Evolutionary conservation across 2,113 vertebrate species (phyloP).

Genomic region (Sceloporus tristichus): DNA sequence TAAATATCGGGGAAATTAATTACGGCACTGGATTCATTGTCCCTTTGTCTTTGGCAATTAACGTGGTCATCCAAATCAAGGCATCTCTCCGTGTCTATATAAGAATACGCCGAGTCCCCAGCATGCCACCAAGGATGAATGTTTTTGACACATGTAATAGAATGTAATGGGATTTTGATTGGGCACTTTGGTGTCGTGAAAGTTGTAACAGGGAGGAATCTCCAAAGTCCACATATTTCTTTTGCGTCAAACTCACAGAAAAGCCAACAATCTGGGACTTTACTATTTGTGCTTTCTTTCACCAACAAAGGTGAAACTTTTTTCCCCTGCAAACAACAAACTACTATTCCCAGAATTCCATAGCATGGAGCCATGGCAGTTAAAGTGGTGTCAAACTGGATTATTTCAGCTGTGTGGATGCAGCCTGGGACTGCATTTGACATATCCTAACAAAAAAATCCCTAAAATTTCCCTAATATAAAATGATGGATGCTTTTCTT

Average conservation of each 20-base stretch:
- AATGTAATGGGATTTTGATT: not conserved
- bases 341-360: no score
- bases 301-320: no score
- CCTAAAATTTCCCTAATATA: no score
- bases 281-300: no score
- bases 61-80: constrained; percentile 67
- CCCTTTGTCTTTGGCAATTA: constrained; percentile 71
- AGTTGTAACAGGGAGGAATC: not conserved
- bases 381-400: no score
- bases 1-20: constrained; percentile 79
- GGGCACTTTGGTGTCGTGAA: not conserved
- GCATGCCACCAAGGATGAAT: not conserved
- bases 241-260: not conserved
- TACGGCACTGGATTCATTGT: constrained; percentile 65
- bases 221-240: not conserved
- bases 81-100: not conserved
- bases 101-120: not conserved
- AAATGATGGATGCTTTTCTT: no score
- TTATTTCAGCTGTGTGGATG: no score
- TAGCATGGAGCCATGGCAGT: no score
- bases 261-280: no score
- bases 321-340: no score
- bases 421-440: no score
- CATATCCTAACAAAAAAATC: no score
- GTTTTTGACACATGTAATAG: not conserved